phyloP scores from a whole-genome alignment of 2,113 vertebrate genomes.

The Festucalex cinctus region DNA sequence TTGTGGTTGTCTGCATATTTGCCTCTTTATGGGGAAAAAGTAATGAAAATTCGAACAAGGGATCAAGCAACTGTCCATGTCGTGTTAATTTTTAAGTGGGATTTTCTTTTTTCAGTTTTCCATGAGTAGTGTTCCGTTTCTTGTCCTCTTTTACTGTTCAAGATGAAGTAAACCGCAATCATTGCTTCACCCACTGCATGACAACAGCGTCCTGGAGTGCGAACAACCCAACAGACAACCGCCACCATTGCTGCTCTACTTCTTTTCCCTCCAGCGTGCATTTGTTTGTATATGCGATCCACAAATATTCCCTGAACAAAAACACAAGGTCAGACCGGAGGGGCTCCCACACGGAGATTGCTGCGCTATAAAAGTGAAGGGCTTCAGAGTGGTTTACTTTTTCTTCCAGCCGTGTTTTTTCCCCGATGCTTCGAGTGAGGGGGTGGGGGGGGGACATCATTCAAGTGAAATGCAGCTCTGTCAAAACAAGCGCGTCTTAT shows the following conservation, averaged over 20 bases:
- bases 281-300: constrained; percentile 39
- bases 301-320: constrained; percentile 21
- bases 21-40: neutral
- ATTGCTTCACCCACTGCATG: neutral
- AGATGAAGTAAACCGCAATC: neutral
- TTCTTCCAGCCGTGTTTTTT: constrained; percentile 7
- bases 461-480: constrained; percentile 34
- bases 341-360: neutral
- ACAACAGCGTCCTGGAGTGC: neutral
- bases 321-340: constrained; percentile 17
- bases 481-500: constrained; percentile 27
- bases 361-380: neutral
- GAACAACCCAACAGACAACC: neutral
- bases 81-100: neutral
- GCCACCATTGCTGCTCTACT: neutral
- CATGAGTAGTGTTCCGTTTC: neutral
- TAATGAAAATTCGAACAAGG: too few species aligned
- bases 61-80: neutral
- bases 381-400: constrained; percentile 17
- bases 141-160: neutral
- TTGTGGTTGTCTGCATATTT: neutral
- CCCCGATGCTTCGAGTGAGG: constrained; percentile 13
- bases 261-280: constrained; percentile 19
- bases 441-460: constrained; percentile 8
- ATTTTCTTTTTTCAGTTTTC: neutral